These are phyloP conservation scores for Pygathrix nemaeus DNA, from an alignment of 2,113 vertebrate genomes.

Conservation along the genomic window DNA sequence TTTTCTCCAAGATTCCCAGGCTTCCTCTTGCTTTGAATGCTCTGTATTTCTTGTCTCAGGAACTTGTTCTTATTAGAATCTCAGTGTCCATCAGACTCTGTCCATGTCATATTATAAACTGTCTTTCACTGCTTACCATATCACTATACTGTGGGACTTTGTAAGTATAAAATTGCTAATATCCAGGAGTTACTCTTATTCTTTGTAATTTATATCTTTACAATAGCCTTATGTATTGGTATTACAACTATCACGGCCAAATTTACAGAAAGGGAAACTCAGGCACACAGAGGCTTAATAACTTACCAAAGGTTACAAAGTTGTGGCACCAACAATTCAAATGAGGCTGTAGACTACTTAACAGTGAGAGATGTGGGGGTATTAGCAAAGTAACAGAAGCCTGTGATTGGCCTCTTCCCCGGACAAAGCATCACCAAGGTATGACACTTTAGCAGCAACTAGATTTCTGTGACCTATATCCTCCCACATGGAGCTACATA, in stretches of 20 bases:
- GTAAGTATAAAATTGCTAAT: neutral
- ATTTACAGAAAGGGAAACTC: neutral
- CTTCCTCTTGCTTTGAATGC: neutral
- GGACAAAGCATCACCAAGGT: neutral
- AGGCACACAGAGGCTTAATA: neutral
- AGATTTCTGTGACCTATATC: neutral
- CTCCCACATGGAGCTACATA: neutral
- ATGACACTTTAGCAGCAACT: neutral
- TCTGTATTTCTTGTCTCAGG: neutral
- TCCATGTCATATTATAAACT: fast-evolving
- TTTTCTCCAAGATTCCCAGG: neutral
- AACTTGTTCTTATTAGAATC: neutral
- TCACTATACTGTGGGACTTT: neutral
- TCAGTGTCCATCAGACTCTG: neutral
- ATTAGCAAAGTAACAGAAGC: neutral
- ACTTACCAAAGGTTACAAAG: neutral
- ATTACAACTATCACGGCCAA: neutral
- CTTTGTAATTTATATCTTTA: neutral
- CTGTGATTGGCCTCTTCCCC: neutral
- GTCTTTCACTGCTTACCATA: neutral
- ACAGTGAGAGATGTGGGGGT: fast-evolving
- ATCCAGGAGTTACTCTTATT: neutral
- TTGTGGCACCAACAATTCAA: neutral
- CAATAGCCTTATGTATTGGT: neutral
- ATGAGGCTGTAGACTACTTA: neutral